Conservation (phyloP, 2,888 invertebrate genomes). For the Toxonevra muliebris region DNA sequence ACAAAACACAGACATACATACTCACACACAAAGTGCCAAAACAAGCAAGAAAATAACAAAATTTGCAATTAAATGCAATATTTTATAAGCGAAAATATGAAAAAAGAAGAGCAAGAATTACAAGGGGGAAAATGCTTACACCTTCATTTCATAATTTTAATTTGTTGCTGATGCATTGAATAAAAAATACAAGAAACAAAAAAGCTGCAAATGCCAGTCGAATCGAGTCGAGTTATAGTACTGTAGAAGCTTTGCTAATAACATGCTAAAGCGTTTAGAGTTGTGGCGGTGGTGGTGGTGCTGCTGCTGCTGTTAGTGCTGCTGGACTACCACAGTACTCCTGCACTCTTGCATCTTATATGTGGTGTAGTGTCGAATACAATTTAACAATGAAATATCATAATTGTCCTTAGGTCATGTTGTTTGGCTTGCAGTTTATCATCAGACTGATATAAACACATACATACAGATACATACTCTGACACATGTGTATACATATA, state of each 20-base stretch:
- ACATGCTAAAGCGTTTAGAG: background rate
- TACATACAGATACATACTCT: background rate
- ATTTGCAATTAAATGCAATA: conserved; percentile 31
- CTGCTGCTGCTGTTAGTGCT: conserved; percentile 35
- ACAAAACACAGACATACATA: conserved; percentile 11
- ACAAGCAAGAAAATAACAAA: background rate
- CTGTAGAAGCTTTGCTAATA: no score
- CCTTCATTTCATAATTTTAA: conserved; percentile 34
- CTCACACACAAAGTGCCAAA: conserved; percentile 10
- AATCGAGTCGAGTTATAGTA: no score
- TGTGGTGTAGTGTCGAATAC: conserved; percentile 52
- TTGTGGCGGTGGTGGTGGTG: conserved; percentile 32
- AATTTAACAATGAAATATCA: conserved; percentile 65
- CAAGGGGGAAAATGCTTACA: conserved; percentile 14
- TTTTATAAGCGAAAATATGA: conserved; percentile 17
- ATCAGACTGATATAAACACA: conserved; percentile 15
- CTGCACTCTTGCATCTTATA: conserved; percentile 33
- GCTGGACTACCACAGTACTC: conserved; percentile 39
- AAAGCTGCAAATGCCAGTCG: no score
- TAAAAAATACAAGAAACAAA: background rate
- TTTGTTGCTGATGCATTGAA: conserved; percentile 31
- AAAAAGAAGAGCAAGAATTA: conserved; percentile 1
- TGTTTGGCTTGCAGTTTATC: conserved; percentile 54
- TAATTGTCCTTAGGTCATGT: conserved; percentile 64
- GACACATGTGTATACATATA: background rate